Percentiles rank a stretch among this genome's conserved stretches.
Evolutionary conservation across 2,113 vertebrate species (phyloP).

Genomic region (Bubo bubo): DNA sequence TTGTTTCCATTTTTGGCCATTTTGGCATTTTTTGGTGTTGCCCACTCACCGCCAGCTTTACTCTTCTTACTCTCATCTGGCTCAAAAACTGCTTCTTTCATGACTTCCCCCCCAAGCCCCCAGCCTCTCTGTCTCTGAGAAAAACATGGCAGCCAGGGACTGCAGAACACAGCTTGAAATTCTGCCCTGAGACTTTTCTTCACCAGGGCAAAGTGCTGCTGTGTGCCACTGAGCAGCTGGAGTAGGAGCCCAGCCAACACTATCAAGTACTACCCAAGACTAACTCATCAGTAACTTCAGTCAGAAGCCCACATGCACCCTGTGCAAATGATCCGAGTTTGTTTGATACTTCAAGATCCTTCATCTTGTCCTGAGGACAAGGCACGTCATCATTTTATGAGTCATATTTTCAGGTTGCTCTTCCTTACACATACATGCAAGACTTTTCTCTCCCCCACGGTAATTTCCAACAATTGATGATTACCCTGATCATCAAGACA

Average conservation of each 20-base stretch:
- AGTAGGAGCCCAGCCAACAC: background rate
- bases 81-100: background rate
- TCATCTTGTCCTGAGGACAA: background rate
- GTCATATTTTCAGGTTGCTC: accelerated
- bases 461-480: background rate
- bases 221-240: background rate
- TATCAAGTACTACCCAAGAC: accelerated
- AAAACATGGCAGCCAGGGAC: background rate
- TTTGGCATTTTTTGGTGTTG: background rate
- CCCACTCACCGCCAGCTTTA: background rate
- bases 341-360: too few relatives aligned
- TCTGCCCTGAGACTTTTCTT: background rate
- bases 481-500: accelerated
- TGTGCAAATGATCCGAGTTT: accelerated
- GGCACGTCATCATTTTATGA: accelerated
- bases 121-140: background rate
- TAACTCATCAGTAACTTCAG: background rate
- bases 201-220: background rate
- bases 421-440: accelerated
- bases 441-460: background rate
- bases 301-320: background rate
- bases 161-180: background rate
- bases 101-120: accelerated
- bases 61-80: background rate
- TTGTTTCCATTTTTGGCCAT: background rate